Evolutionary conservation across 2,797 vertebrate species (phyloP).

Genomic region (Caiman crocodilus): DNA sequence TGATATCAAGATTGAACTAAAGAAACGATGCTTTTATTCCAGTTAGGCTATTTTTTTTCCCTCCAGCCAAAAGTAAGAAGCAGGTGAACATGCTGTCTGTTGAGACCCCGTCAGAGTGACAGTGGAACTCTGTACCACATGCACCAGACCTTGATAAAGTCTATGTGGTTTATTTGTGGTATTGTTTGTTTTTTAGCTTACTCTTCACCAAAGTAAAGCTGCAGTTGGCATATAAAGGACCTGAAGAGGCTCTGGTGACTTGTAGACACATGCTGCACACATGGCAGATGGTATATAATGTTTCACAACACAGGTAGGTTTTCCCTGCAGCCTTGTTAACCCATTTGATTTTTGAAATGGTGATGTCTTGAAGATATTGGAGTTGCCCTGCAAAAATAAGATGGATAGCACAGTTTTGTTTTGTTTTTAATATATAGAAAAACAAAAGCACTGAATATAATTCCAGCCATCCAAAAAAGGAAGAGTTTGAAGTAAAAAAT

Average conservation of each 20-base stretch:
- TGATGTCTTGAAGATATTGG: neutral
- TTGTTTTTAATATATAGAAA: neutral
- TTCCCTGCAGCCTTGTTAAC: neutral
- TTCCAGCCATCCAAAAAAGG: neutral
- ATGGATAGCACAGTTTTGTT: neutral
- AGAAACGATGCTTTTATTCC: neutral
- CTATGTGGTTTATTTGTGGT: neutral
- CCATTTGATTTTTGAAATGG: neutral
- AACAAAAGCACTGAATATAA: neutral
- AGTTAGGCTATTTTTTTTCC: neutral
- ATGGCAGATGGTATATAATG: slow-evolving; percentile 90
- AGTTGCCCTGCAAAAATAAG: neutral
- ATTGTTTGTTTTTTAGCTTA: slow-evolving; percentile 83
- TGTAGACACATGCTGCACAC: slow-evolving; percentile 92
- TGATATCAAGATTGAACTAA: slow-evolving; percentile 50
- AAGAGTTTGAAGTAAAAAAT: neutral
- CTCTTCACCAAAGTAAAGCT: slow-evolving; percentile 96
- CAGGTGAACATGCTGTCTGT: slow-evolving; percentile 19
- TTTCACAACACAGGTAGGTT: slow-evolving; percentile 88
- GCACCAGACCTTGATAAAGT: slow-evolving; percentile 33
- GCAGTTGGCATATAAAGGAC: slow-evolving; percentile 88
- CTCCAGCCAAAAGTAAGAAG: slow-evolving; percentile 12
- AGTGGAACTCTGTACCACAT: neutral
- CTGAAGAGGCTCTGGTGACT: slow-evolving; percentile 90
- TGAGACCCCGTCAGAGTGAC: neutral